These are phyloP conservation scores for Tetrao urogallus DNA, from an alignment of 2,113 vertebrate genomes.

Conservation along the genomic window DNA sequence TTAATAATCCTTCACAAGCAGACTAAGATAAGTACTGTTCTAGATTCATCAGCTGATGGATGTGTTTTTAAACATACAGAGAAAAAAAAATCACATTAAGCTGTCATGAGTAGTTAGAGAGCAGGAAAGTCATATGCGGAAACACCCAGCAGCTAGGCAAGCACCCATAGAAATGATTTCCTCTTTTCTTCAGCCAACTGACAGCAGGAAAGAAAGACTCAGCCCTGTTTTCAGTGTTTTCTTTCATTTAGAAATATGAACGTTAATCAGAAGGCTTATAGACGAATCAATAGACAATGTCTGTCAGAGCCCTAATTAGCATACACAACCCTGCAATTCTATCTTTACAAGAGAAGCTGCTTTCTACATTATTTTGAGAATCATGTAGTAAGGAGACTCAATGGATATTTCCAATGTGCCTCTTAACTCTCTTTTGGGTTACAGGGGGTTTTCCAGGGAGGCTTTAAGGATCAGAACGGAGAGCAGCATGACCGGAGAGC, in stretches of 20 bases:
- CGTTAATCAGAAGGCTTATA: neutral
- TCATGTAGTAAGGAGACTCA: neutral
- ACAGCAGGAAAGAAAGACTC: neutral
- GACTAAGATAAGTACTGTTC: neutral
- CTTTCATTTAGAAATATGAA: neutral
- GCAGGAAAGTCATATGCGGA: neutral
- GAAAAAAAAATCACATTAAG: neutral
- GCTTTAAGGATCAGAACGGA: neutral
- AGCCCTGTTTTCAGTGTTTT: neutral
- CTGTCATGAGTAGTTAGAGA: neutral
- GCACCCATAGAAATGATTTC: neutral
- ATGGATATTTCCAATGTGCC: neutral
- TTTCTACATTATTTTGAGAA: neutral
- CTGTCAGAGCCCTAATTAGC: neutral
- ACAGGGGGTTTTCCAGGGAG: neutral
- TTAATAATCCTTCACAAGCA: slow-evolving; percentile 1
- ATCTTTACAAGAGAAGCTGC: neutral
- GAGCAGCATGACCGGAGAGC: neutral
- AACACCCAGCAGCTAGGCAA: neutral
- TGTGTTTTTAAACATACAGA: slow-evolving; percentile 36
- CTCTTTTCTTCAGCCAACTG: neutral
- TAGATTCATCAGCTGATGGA: neutral
- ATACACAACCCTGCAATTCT: neutral
- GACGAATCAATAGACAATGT: neutral
- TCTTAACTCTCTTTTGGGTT: neutral